These are phyloP conservation scores for Phalacrocorax carbo DNA, from an alignment of 2,113 vertebrate genomes.

Conservation along the genomic window DNA sequence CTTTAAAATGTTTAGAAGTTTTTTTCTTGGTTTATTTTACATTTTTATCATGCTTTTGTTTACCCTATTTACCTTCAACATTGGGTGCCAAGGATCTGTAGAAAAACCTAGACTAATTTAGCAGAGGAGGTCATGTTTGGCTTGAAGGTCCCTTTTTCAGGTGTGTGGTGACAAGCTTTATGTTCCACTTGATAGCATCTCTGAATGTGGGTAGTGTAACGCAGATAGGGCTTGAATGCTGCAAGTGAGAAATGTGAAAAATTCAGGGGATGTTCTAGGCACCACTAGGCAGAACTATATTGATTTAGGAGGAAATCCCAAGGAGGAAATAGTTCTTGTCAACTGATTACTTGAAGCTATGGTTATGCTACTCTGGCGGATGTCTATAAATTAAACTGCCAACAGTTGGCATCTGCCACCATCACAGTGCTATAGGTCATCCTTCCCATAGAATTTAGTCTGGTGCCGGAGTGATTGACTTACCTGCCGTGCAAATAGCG, in stretches of 20 bases:
- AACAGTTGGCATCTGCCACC: conserved; percentile 38
- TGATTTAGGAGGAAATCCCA: conserved; percentile 61
- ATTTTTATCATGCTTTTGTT: neutral
- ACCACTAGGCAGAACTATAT: neutral
- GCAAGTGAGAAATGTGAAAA: neutral
- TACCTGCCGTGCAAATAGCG: neutral
- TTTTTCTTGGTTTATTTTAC: neutral
- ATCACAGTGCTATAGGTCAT: conserved; percentile 10
- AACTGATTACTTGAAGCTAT: conserved; percentile 38
- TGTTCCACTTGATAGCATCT: neutral
- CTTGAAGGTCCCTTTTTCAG: neutral
- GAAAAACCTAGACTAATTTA: neutral
- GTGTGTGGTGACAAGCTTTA: neutral
- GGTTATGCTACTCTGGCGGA: conserved; percentile 27
- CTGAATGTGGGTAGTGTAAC: neutral
- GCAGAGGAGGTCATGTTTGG: neutral
- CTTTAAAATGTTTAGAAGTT: neutral
- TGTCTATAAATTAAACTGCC: conserved; percentile 22
- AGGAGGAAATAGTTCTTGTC: conserved; percentile 59
- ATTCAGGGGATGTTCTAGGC: conserved; percentile 10
- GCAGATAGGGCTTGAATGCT: neutral
- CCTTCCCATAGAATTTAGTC: neutral
- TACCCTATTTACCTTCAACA: neutral
- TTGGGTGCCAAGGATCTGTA: neutral
- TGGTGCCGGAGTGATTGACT: neutral